Conservation (phyloP, 2,888 invertebrate genomes). For the Polia nebulosa region DNA sequence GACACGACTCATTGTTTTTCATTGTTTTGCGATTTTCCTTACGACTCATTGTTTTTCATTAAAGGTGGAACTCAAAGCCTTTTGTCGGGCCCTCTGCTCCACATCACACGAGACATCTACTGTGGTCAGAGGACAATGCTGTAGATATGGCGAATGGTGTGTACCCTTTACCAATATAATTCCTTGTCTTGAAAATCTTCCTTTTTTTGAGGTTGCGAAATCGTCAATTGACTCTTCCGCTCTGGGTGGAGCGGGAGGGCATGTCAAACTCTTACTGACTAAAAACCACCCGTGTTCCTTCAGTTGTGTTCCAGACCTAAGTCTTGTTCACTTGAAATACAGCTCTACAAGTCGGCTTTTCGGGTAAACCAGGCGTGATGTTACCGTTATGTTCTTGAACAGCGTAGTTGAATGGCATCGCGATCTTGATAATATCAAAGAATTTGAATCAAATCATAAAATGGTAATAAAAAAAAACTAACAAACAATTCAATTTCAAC, state of each 20-base stretch:
- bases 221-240: too few relatives aligned
- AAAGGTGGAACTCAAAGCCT: constrained; percentile 85
- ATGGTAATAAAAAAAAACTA: background rate
- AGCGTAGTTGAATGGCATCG: too few relatives aligned
- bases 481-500: constrained; percentile 4
- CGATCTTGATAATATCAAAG: background rate
- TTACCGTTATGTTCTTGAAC: background rate
- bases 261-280: too few relatives aligned
- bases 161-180: constrained; percentile 29
- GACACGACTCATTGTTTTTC: too few relatives aligned
- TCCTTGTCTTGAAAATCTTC: background rate
- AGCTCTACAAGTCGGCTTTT: background rate
- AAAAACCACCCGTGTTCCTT: too few relatives aligned
- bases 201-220: too few relatives aligned
- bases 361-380: background rate
- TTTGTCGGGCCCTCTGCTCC: constrained; percentile 77
- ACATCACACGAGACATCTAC: constrained; percentile 82
- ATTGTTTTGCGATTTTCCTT: background rate
- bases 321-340: background rate
- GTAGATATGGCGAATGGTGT: constrained; percentile 74
- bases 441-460: background rate
- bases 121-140: constrained; percentile 83
- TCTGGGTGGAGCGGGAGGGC: too few relatives aligned
- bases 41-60: constrained; percentile 43
- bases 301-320: too few relatives aligned